These are phyloP conservation scores for Meteorus sp. DNA, from an alignment of 1,140 invertebrate genomes.

Conservation along the genomic window DNA sequence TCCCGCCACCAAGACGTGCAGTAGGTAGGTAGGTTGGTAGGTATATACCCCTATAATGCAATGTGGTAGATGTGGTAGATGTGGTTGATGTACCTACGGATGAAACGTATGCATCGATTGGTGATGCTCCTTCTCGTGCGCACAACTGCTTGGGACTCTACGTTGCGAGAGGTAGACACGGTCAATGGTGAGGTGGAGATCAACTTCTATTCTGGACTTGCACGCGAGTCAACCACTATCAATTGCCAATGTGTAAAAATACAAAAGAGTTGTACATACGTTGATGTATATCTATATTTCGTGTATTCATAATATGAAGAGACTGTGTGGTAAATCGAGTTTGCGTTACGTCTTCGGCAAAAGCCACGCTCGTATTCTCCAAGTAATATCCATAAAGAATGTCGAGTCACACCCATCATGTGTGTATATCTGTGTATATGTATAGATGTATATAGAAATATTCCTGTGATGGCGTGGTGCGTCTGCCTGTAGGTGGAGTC, in stretches of 20 bases:
- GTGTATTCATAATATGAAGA: neutral
- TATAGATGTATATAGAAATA: too few species aligned
- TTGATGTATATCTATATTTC: neutral
- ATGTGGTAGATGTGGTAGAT: neutral
- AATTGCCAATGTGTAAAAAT: neutral
- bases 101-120: constrained; percentile 13
- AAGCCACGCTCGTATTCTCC: constrained; percentile 1
- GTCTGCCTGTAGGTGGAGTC: constrained; percentile 12
- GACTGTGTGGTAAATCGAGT: neutral
- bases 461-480: neutral
- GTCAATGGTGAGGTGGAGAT: constrained; percentile 23
- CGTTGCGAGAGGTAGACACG: constrained; percentile 22
- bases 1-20: neutral
- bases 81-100: too few species aligned
- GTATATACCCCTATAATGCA: neutral
- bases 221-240: neutral
- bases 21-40: too few species aligned
- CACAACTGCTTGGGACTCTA: constrained; percentile 13
- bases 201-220: neutral
- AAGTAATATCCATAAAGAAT: constrained; percentile 19
- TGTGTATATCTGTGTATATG: too few species aligned
- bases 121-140: neutral
- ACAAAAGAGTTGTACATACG: neutral
- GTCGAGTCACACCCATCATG: constrained; percentile 17
- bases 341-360: constrained; percentile 5